Evolutionary conservation across 1,140 invertebrate genomes (phyloP).

Genomic region (Dufourea novaeangliae): DNA sequence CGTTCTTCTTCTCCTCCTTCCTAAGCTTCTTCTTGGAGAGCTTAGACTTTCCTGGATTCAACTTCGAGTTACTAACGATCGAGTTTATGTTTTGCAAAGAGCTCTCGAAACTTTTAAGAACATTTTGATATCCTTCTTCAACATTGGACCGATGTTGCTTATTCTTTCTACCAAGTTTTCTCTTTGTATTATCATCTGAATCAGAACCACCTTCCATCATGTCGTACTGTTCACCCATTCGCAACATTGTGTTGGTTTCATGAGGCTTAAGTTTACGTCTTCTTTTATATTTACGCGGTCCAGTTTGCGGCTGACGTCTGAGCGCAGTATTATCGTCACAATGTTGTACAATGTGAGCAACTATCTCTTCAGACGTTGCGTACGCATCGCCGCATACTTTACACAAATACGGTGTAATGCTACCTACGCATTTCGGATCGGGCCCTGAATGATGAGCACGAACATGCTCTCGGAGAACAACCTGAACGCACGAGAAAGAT

Average conservation of each 20-base stretch:
- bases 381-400: constrained; percentile 88
- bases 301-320: constrained; percentile 88
- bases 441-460: constrained; percentile 91
- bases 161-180: constrained; percentile 75
- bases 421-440: constrained; percentile 84
- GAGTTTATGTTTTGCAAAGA: constrained; percentile 83
- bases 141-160: constrained; percentile 78
- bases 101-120: constrained; percentile 82
- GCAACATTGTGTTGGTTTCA: constrained; percentile 77
- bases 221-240: constrained; percentile 78
- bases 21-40: constrained; percentile 73
- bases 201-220: constrained; percentile 76
- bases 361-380: constrained; percentile 87
- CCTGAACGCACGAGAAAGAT: constrained; percentile 71
- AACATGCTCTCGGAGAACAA: constrained; percentile 91
- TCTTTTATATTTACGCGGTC: constrained; percentile 90
- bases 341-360: constrained; percentile 90
- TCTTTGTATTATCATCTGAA: constrained; percentile 80
- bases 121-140: constrained; percentile 80
- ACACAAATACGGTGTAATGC: constrained; percentile 85
- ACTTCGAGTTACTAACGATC: constrained; percentile 78
- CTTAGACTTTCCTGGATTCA: constrained; percentile 76
- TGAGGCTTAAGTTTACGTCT: constrained; percentile 87
- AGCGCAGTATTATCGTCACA: constrained; percentile 91
- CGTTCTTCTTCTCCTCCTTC: constrained; percentile 78